Percentiles rank a stretch among this genome's conserved stretches.
phyloP scores from a whole-genome alignment of 1,140 invertebrate genomes.

The Coenobita brevimanus region DNA sequence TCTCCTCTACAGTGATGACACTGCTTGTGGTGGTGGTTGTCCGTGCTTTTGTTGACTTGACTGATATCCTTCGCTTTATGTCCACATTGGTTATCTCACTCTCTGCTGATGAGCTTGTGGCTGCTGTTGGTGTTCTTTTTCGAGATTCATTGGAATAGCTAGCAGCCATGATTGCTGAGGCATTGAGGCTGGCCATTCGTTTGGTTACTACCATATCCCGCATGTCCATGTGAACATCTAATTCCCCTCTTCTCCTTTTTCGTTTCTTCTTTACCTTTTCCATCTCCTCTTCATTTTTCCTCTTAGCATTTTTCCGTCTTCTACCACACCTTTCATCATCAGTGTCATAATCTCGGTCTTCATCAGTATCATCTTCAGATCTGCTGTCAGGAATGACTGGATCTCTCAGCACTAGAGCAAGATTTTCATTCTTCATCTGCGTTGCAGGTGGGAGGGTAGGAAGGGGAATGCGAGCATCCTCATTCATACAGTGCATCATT shows the following conservation, averaged over 20 bases:
- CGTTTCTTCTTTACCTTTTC: slow-evolving; percentile 65
- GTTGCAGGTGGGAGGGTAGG: slow-evolving; percentile 45
- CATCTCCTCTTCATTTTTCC: slow-evolving; percentile 58
- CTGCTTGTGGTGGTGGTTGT: slow-evolving; percentile 64
- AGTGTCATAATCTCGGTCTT: slow-evolving; percentile 68
- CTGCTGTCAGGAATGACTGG: slow-evolving; percentile 73
- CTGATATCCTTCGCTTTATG: slow-evolving; percentile 67
- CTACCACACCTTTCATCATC: slow-evolving; percentile 48
- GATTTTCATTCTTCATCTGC: slow-evolving; percentile 37
- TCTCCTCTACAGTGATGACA: slow-evolving; percentile 69
- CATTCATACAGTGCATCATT: slow-evolving; percentile 93
- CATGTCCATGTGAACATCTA: slow-evolving; percentile 80
- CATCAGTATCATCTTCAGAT: slow-evolving; percentile 71
- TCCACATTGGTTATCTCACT: slow-evolving; percentile 69
- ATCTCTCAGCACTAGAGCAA: slow-evolving; percentile 67
- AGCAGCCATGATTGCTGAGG: slow-evolving; percentile 91
- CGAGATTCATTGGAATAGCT: slow-evolving; percentile 84
- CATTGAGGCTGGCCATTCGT: slow-evolving; percentile 94
- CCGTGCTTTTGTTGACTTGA: slow-evolving; percentile 63
- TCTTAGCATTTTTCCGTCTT: slow-evolving; percentile 64
- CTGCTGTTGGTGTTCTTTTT: slow-evolving; percentile 67
- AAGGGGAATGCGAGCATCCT: slow-evolving; percentile 81
- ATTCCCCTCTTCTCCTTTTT: slow-evolving; percentile 66
- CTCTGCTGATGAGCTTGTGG: slow-evolving; percentile 61
- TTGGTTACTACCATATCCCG: slow-evolving; percentile 87